phyloP scores from a whole-genome alignment of 2,888 invertebrate genomes.

The Dryobota labecula region DNA sequence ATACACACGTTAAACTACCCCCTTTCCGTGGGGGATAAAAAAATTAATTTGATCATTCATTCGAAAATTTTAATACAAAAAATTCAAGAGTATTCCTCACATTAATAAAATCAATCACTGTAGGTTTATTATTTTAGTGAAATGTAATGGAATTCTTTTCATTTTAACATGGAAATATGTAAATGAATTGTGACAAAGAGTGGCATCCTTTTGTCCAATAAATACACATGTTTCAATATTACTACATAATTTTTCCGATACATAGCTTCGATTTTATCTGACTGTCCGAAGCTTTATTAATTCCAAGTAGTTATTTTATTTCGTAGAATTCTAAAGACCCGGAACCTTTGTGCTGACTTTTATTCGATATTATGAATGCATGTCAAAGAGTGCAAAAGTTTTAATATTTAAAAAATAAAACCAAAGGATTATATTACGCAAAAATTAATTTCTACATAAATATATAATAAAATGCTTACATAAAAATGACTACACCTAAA shows the following conservation, averaged over 20 bases:
- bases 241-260: not conserved
- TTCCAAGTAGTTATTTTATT: not conserved
- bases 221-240: not conserved
- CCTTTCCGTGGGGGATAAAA: too few relatives aligned
- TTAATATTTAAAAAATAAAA: too few relatives aligned
- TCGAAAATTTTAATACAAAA: not conserved
- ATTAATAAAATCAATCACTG: not conserved
- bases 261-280: not conserved
- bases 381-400: too few relatives aligned
- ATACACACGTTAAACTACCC: too few relatives aligned
- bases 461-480: too few relatives aligned
- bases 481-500: too few relatives aligned
- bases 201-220: not conserved
- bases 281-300: not conserved
- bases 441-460: too few relatives aligned
- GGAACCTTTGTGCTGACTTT: not conserved
- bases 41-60: not conserved
- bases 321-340: not conserved
- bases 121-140: not conserved
- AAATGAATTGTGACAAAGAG: not conserved
- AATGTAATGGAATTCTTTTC: not conserved
- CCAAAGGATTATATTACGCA: too few relatives aligned
- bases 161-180: not conserved
- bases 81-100: not conserved
- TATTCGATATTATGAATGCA: not conserved